These are phyloP conservation scores for Oligia latruncula DNA, from an alignment of 2,888 invertebrate genomes.

Conservation along the genomic window DNA sequence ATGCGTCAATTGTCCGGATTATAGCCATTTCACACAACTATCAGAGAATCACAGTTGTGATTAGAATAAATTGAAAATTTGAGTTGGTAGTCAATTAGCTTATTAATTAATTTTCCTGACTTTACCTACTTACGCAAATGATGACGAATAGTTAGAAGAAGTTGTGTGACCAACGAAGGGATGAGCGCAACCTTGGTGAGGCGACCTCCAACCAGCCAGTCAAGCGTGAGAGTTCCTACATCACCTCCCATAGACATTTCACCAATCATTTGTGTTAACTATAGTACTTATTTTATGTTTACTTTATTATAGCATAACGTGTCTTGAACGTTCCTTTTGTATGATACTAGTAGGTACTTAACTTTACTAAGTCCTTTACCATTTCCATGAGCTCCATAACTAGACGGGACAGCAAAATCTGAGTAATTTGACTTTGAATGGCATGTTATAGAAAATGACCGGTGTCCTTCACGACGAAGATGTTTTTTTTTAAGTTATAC, in stretches of 20 bases:
- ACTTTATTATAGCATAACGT: background rate
- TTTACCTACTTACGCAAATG: constrained; percentile 9
- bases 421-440: background rate
- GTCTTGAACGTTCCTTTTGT: constrained; percentile 1
- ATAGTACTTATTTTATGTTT: constrained; percentile 21
- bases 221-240: constrained; percentile 75
- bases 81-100: background rate
- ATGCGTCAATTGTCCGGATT: background rate
- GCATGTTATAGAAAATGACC: background rate
- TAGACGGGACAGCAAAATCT: background rate
- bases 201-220: constrained; percentile 76
- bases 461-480: constrained; percentile 10
- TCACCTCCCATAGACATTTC: constrained; percentile 81
- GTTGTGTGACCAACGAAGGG: constrained; percentile 42
- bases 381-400: background rate
- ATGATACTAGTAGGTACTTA: background rate
- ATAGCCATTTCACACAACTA: background rate
- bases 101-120: background rate
- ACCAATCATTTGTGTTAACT: constrained; percentile 56
- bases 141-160: constrained; percentile 51
- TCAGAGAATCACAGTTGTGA: background rate
- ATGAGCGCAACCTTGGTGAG: constrained; percentile 73
- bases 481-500: background rate
- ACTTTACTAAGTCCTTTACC: constrained; percentile 3
- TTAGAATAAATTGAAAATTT: background rate